Base-by-base conservation (phyloP, 1,140 invertebrate species). In the Drosophila lowei region DNA sequence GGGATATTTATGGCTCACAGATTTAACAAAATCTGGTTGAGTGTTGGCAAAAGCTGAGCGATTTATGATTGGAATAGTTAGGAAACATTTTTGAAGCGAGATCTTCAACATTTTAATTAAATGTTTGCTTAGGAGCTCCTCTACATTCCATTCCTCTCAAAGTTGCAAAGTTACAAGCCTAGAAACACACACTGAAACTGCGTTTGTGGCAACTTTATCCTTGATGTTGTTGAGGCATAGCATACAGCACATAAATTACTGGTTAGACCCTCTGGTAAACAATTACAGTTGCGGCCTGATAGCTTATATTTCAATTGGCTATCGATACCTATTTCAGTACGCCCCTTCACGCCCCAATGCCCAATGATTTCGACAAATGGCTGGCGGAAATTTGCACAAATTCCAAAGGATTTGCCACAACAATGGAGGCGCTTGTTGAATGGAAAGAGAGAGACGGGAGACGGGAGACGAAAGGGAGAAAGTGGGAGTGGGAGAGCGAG, bases 341-440 rank as follows among this genome's bases (percentile, higher is more conserved):
- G 42, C 60, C 65, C 49, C 57, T 30, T 13, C 42, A 41, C 62
- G 49, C 71, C 55, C 49, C 55, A 63, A 61, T 77, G 57, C 43
- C 48, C 59, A 73, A 52, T 79, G 73, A 77, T 74, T 79, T 75
- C 58, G 55, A 64, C 66, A 68, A 73, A 77, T 80, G 55, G 83
- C 61, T 66, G 50, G 58, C 79, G 80, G 72, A 84, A 77, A 85
- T 85, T 79, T 72, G 68, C 55, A 50, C 80, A 79, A 83, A 83
- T 79, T 76, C 73, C 76, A 63, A 68, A 72, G 38, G 34, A 13
- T 65, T 61, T 73, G 77, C 43, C 34, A 42, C 44, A 53, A 44
- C 28, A 9, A 41, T 58, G 16, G 3, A 28, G 30, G 18, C 25
- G 13, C 18, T 38, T 57, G 55, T 11, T 34, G 18, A 53, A 23